phyloP scores from a whole-genome alignment of 2,113 vertebrate genomes.

The Pipra filicauda region DNA sequence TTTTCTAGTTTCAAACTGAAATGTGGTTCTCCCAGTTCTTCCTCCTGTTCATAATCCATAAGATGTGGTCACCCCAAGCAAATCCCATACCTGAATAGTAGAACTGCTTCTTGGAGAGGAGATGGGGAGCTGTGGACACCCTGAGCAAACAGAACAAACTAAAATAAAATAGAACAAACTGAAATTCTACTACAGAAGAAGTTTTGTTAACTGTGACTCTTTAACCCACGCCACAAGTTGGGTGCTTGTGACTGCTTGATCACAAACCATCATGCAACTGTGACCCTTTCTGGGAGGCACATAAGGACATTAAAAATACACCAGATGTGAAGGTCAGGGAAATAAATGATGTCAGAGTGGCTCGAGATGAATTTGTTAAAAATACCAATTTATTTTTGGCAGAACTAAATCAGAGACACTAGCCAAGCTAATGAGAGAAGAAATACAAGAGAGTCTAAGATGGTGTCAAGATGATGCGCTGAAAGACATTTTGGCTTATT shows the following conservation, averaged over 20 bases:
- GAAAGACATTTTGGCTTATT: background rate
- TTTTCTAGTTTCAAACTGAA: background rate
- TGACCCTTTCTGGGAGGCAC: background rate
- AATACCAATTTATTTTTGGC: background rate
- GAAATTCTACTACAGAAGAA: background rate
- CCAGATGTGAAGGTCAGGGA: background rate
- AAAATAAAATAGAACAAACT: background rate
- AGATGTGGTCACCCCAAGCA: background rate
- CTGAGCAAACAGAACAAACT: background rate
- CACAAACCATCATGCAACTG: background rate
- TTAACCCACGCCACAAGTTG: background rate
- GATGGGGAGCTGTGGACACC: background rate
- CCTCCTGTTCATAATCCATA: background rate
- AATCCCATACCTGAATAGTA: background rate
- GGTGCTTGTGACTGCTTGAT: background rate
- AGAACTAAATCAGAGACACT: slow-evolving; percentile 23
- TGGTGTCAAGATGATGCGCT: background rate
- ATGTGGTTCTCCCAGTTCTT: background rate
- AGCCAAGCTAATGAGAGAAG: background rate
- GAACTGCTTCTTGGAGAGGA: background rate
- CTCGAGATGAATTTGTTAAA: background rate
- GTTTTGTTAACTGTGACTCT: background rate
- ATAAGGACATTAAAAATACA: background rate
- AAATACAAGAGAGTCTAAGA: background rate
- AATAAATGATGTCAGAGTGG: background rate